These are phyloP conservation scores for Nephrotoma guestfalica DNA, from an alignment of 2,888 invertebrate genomes.

Conservation along the genomic window DNA sequence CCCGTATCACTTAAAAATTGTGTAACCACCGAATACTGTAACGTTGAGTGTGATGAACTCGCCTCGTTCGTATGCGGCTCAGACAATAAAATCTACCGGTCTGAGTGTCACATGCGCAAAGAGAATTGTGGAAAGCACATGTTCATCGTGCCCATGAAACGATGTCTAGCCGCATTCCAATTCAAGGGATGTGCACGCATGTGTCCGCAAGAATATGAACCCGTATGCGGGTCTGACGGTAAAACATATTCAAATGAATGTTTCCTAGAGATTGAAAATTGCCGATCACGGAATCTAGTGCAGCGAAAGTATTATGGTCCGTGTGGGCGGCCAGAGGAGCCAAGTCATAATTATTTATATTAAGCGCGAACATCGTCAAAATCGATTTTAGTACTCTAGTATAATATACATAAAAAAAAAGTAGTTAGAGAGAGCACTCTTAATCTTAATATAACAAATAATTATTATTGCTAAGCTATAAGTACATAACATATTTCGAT, in stretches of 20 bases:
- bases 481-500: not conserved
- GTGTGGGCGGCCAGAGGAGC: constrained; percentile 73
- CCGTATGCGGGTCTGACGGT: constrained; percentile 83
- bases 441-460: not conserved
- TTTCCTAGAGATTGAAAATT: constrained; percentile 83
- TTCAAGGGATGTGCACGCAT: constrained; percentile 78
- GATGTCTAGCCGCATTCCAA: constrained; percentile 71
- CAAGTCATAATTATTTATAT: constrained; percentile 78
- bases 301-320: constrained; percentile 67
- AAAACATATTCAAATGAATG: constrained; percentile 90
- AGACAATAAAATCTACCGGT: constrained; percentile 78
- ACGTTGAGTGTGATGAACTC: constrained; percentile 41
- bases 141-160: constrained; percentile 77
- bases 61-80: constrained; percentile 75
- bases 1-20: constrained; percentile 71
- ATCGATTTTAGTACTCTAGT: not conserved
- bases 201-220: constrained; percentile 75
- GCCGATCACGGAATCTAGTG: constrained; percentile 65
- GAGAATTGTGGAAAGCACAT: constrained; percentile 86
- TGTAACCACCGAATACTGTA: constrained; percentile 70
- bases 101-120: constrained; percentile 82
- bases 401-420: not conserved
- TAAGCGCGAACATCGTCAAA: constrained; percentile 22
- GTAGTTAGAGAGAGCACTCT: not conserved
- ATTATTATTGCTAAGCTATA: not conserved